Evolutionary conservation across 2,797 vertebrate species (phyloP).

Genomic region (Coccyzus lansbergi): DNA sequence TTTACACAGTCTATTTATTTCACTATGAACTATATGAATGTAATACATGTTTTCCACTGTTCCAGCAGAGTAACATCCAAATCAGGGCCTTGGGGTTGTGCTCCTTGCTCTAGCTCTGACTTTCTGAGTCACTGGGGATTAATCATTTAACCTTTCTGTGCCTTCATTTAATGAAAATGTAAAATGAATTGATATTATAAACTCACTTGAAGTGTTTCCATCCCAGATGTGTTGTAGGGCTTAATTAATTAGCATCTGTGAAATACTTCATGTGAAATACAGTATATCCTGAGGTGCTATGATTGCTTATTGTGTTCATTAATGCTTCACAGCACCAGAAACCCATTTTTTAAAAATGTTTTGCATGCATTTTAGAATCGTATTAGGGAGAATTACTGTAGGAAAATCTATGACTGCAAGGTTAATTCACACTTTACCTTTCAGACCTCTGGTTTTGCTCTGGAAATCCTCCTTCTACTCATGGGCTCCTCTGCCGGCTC

Average conservation of each 20-base stretch:
- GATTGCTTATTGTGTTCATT: neutral
- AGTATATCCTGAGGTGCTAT: neutral
- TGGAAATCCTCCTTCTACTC: neutral
- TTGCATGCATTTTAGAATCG: neutral
- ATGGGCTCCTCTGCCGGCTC: rapidly evolving
- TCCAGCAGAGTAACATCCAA: neutral
- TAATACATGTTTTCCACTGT: neutral
- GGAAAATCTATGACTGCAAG: neutral
- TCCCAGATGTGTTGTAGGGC: conserved; percentile 28
- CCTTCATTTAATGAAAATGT: neutral
- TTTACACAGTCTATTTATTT: neutral
- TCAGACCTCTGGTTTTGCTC: neutral
- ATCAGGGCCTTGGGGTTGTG: neutral
- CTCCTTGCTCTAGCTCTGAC: neutral
- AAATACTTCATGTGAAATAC: neutral
- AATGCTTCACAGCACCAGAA: neutral
- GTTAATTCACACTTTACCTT: neutral
- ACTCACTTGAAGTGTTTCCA: neutral
- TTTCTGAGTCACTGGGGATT: neutral
- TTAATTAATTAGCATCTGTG: conserved; percentile 38
- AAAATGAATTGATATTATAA: conserved; percentile 36
- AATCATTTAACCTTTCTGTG: conserved; percentile 11
- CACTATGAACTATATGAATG: neutral
- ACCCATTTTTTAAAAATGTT: neutral
- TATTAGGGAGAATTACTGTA: neutral